Evolutionary conservation across 23 tunicate species (phyloP), one percentile per base, ranked within the genome.

Genomic region (Oikopleura vanhoeffeni): DNA sequence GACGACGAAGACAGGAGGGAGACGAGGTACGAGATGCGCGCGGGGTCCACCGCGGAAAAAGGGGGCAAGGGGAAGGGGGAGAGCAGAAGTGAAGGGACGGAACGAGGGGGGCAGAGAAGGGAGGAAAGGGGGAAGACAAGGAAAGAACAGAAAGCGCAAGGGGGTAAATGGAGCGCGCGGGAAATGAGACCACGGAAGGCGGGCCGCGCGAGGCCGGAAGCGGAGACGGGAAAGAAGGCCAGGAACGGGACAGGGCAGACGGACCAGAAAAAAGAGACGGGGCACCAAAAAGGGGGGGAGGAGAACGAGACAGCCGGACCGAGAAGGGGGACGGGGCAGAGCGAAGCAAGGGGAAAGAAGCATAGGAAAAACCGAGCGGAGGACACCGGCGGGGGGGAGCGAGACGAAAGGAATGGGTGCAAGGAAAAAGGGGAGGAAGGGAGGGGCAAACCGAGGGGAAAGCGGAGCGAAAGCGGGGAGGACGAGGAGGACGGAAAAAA

Each of bases 401-500:
- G 84, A 30, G 76, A 83, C 24, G 28, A 3, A 28, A 39, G 40
- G 84, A 83, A 39, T n/a, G 40, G 39, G 4, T 40, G 84, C 8
- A 28, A 39, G 67, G 28, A 8, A 34, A 67, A 34, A 67, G 40
- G 84, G 28, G 67, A 83, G 28, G 40, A 39, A 83, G 3, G 40
- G 60, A 39, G 3, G 40, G 67, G n/a, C n/a, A 18, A 83, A 39
- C 13, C 24, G 40, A 3, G 39, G 84, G 40, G 76, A 83, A 39
- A 67, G 13, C 83, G 3, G 83, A 24, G 4, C 40, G 36, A 83
- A 4, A 30, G 28, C 40, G 39, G 28, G 84, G 28, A 28, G 3
- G n/a, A 18, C 40, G 28, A 4, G 40, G 84, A 83, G 84, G 67
- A 39, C 30, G 84, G 40, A 67, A 83, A 67, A 83, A 39, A 3